Evolutionary conservation across 2,113 vertebrate genomes (phyloP).

Genomic region (Oreochromis spilurus): DNA sequence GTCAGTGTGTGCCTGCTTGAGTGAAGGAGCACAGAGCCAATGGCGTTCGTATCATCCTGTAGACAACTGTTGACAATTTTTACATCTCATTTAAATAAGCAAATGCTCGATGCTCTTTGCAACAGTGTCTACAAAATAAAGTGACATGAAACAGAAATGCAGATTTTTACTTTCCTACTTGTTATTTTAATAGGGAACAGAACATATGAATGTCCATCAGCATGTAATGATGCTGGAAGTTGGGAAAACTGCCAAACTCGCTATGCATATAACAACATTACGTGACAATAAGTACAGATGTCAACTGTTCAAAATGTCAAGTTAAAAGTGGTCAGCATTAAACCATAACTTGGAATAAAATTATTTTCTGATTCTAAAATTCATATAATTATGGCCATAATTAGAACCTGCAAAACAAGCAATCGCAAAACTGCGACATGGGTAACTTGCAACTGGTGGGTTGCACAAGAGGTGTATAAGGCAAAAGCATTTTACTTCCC

Average conservation of each 20-base stretch:
- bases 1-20: neutral
- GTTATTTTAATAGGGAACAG: neutral
- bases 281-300: neutral
- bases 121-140: neutral
- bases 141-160: neutral
- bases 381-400: neutral
- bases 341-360: neutral
- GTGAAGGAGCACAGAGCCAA: neutral
- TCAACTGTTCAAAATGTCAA: neutral
- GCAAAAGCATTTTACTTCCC: neutral
- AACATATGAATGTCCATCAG: neutral
- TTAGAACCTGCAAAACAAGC: neutral
- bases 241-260: neutral
- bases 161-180: rapidly evolving
- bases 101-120: neutral
- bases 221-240: neutral
- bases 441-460: neutral
- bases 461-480: neutral
- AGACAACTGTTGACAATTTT: neutral
- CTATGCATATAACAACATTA: neutral
- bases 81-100: neutral
- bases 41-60: neutral
- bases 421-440: neutral
- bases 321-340: neutral
- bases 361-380: neutral